Conservation (phyloP, 2,888 invertebrate species). For the Erpobdella octoculata region DNA sequence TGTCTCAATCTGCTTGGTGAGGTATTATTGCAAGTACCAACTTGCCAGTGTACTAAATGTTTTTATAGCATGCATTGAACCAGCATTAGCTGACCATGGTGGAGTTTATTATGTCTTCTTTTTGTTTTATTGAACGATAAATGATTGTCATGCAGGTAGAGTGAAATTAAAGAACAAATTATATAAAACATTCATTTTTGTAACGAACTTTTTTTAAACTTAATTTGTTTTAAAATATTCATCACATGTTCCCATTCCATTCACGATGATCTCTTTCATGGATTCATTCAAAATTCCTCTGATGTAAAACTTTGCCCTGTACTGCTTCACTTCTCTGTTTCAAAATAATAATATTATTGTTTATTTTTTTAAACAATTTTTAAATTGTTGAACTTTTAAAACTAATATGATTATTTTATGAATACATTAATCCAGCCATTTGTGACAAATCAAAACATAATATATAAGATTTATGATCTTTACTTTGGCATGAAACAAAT, state of each 20-base stretch:
- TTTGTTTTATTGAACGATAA: too few species aligned
- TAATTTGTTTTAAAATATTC: constrained; percentile 3
- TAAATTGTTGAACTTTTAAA: not conserved
- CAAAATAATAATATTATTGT: not conserved
- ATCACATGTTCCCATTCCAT: constrained; percentile 2
- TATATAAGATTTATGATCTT: not conserved
- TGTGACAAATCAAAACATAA: not conserved
- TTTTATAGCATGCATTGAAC: too few species aligned
- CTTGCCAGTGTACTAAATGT: too few species aligned
- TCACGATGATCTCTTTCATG: not conserved
- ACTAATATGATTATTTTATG: not conserved
- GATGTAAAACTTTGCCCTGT: not conserved
- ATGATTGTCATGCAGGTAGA: too few species aligned
- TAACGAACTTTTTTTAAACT: not conserved
- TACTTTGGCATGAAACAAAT: not conserved
- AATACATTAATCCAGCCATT: not conserved
- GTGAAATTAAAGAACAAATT: not conserved
- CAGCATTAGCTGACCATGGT: too few species aligned
- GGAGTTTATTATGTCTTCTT: too few species aligned
- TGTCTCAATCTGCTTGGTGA: too few species aligned
- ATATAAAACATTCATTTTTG: not conserved
- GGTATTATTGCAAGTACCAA: too few species aligned
- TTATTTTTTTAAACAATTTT: not conserved
- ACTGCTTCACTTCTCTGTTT: not conserved
- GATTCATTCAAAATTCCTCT: not conserved